Base-by-base conservation (phyloP, 2,113 vertebrate species). In the Rhabdornis inornatus region DNA sequence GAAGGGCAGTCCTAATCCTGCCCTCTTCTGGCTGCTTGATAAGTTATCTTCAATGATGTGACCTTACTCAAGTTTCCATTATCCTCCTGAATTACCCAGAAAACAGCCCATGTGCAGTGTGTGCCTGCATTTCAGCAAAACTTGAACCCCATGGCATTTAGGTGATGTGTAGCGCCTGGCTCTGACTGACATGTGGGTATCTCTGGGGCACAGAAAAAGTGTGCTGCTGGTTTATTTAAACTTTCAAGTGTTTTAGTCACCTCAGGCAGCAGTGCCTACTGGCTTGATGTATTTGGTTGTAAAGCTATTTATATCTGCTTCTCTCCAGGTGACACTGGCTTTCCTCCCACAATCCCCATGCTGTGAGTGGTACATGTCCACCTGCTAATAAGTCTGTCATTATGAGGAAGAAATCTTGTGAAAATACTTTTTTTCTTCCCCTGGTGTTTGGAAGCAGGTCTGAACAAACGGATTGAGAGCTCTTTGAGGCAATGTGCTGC, bases 291-390 rank as follows among this genome's bases (percentile, higher is more conserved):
- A 13, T 52, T 85, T 60, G 5, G 13, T 22, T 50, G 31, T 35
- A 15, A 72, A 74, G 11, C 7, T 42, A 4, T 57, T 87, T 72
- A 13, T 60, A 55, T 14, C n/a, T 87, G 9, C 0, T n/a, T 88
- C 35, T 77, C 24, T 49, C 28, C 21, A 55, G 65, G 55, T 63
- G 61, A 40, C 15, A 9, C 4, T 50, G 61, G n/a, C 35, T 39
- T 49, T 33, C 6, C 12, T 79, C 22, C 28, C 2, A 2, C 21
- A 16, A 0, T 30, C 11, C 4, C n/a, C 7, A 6, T 11, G 14
- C 37, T 21, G 2, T 33, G 53, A 66, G 25, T 23, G 0, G 3
- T 33, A 14, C 3, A 5, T 17, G 21, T 14, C 31, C 5, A 5
- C 23, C 60, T 63, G 31, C 9, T 55, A 66, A 68, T 64, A 49